A percentile compares a stretch with the other conserved stretches of the same genome.
phyloP scores from a whole-genome alignment of 1,140 invertebrate genomes.

The Drosophila nannoptera region DNA sequence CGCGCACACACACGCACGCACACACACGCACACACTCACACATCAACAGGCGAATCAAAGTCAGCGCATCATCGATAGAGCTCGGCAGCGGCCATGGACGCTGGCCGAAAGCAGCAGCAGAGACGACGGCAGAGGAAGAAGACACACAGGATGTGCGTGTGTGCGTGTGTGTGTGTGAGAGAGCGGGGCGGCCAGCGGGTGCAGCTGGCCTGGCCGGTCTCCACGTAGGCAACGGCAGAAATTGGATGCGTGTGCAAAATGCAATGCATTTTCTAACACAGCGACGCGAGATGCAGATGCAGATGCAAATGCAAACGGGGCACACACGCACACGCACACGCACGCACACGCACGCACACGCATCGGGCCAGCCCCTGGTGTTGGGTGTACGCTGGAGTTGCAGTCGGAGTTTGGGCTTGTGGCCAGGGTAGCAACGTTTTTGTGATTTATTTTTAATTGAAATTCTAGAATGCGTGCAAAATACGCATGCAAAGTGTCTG shows the following conservation, averaged over 20 bases:
- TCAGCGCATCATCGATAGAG: slow-evolving; percentile 72
- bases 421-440: slow-evolving; percentile 62
- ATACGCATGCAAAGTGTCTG: slow-evolving; percentile 78
- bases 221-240: slow-evolving; percentile 44
- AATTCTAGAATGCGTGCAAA: slow-evolving; percentile 79
- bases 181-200: background rate
- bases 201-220: slow-evolving; percentile 1
- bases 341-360: slow-evolving; percentile 32
- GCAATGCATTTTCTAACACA: slow-evolving; percentile 72
- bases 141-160: background rate
- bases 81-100: slow-evolving; percentile 36
- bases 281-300: slow-evolving; percentile 73
- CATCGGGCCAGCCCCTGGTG: background rate
- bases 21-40: slow-evolving; percentile 12
- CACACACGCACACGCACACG: slow-evolving; percentile 18
- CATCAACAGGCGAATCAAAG: slow-evolving; percentile 65
- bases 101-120: slow-evolving; percentile 41
- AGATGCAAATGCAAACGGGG: slow-evolving; percentile 51
- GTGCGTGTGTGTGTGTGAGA: background rate
- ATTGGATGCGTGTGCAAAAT: slow-evolving; percentile 77
- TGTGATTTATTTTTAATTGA: slow-evolving; percentile 80
- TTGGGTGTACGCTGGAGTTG: slow-evolving; percentile 7
- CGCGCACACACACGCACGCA: slow-evolving; percentile 10
- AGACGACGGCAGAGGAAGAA: slow-evolving; percentile 14
- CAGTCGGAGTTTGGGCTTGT: slow-evolving; percentile 6